Conservation (phyloP, 2,113 vertebrate species). For the Ceratotherium simum region DNA sequence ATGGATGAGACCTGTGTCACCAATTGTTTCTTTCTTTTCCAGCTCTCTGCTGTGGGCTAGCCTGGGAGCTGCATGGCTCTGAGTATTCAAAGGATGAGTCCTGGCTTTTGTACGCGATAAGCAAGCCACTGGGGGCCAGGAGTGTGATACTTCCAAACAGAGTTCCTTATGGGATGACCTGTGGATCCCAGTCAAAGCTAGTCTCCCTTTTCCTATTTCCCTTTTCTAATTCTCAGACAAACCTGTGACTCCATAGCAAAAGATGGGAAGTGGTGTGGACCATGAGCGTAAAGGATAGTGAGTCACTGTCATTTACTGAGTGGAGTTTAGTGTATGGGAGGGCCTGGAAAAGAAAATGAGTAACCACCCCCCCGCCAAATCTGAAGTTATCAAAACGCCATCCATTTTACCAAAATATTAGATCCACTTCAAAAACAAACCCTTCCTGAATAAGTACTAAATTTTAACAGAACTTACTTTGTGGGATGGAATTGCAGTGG, state of each 20-base stretch:
- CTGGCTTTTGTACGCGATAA: background rate
- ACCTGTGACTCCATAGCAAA: background rate
- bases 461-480: background rate
- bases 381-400: background rate
- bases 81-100: background rate
- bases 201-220: background rate
- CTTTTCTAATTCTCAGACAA: background rate
- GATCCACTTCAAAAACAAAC: background rate
- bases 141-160: background rate
- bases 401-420: background rate
- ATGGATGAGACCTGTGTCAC: background rate
- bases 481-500: background rate
- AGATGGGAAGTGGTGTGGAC: background rate
- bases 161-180: background rate
- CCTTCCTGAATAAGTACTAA: background rate
- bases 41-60: background rate
- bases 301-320: background rate
- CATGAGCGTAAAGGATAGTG: background rate
- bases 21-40: background rate
- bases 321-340: background rate
- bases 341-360: background rate
- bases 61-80: background rate
- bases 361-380: background rate
- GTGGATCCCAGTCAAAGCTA: background rate
- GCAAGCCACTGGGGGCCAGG: background rate